A percentile compares a stretch with the other conserved stretches of the same genome.
These are phyloP conservation scores for Sialia sialis DNA, from an alignment of 2,113 vertebrate genomes.

Conservation along the genomic window DNA sequence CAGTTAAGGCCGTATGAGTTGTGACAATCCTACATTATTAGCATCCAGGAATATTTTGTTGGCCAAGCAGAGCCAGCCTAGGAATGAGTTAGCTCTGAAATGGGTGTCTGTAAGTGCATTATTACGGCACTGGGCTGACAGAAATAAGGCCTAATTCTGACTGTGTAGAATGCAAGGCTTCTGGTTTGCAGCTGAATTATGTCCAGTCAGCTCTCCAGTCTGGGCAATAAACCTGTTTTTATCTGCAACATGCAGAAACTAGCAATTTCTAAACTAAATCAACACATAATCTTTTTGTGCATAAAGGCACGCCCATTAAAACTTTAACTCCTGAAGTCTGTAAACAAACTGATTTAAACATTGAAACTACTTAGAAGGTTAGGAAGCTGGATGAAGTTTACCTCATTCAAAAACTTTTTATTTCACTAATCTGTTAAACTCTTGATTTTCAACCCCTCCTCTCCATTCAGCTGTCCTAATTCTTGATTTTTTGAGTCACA, in stretches of 20 bases:
- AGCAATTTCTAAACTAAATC: neutral
- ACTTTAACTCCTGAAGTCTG: neutral
- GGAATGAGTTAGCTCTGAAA: neutral
- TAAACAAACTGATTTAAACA: neutral
- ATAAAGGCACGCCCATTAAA: neutral
- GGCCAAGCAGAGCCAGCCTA: neutral
- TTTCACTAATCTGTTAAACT: neutral
- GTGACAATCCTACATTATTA: neutral
- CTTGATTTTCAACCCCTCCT: neutral
- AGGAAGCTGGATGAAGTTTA: neutral
- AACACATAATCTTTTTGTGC: neutral
- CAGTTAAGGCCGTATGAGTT: neutral
- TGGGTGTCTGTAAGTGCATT: neutral
- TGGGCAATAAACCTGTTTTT: neutral
- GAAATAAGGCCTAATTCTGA: neutral
- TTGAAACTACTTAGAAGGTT: neutral
- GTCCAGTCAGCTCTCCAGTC: neutral
- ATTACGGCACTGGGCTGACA: neutral
- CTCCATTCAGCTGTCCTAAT: neutral
- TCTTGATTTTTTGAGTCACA: neutral
- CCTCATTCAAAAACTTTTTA: neutral
- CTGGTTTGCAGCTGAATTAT: neutral
- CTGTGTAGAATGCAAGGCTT: neutral
- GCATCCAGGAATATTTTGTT: neutral
- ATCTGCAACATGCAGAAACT: conserved; percentile 17